Percentiles rank a stretch among this genome's conserved stretches.
These are phyloP conservation scores for Rutilus rutilus DNA, from an alignment of 2,113 vertebrate species.

Conservation along the genomic window DNA sequence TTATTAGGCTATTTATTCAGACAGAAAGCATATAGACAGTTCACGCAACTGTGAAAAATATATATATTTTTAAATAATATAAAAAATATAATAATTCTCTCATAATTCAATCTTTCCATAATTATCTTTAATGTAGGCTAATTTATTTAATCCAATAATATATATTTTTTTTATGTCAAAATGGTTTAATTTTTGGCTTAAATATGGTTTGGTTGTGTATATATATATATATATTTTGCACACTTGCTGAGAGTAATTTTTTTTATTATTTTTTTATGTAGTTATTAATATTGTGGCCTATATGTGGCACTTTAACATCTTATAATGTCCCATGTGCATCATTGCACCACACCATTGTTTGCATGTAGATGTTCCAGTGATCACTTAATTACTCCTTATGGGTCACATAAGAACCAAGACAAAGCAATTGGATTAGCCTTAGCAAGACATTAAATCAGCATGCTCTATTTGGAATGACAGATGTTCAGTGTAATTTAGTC, in stretches of 20 bases:
- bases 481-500: constrained; percentile 43
- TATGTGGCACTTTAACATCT: background rate
- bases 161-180: background rate
- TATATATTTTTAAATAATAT: too few relatives aligned
- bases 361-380: background rate
- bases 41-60: background rate
- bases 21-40: background rate
- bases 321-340: background rate
- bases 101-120: background rate
- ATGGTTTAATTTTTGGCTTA: background rate
- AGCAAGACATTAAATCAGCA: constrained; percentile 42
- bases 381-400: constrained; percentile 14
- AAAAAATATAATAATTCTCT: background rate
- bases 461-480: constrained; percentile 51
- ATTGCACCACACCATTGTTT: background rate
- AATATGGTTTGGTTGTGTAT: background rate
- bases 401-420: constrained; percentile 6
- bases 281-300: background rate
- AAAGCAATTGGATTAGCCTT: constrained; percentile 47
- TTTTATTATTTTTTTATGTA: background rate
- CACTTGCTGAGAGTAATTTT: background rate
- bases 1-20: too few relatives aligned
- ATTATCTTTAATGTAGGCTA: background rate
- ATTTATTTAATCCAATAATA: background rate
- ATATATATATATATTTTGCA: background rate